Evolutionary conservation across 2,113 vertebrate species (phyloP).

Genomic region (Mus musculus): GRCm39 chr7:98150001-98150500

Average conservation of each 20-base stretch:
- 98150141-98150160: slow-evolving; percentile 15
- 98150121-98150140: not conserved
- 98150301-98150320: not conserved
- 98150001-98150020: slow-evolving; percentile 2
- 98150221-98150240: not conserved
- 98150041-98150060: not conserved
- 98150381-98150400: not conserved
- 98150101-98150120: not conserved
- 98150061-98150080: not conserved
- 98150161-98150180: not conserved
- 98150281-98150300: not conserved
- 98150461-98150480: not conserved
- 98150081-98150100: not conserved
- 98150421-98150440: not conserved
- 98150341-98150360: slow-evolving; percentile 19
- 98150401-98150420: not conserved
- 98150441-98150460: not conserved
- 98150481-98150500: not conserved
- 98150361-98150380: not conserved
- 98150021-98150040: not conserved
- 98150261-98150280: not conserved
- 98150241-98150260: slow-evolving; percentile 20
- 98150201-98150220: not conserved
- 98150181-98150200: not conserved
- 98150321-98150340: not conserved